These are phyloP conservation scores for Aspidiotus rigidus DNA, from an alignment of 2,888 invertebrate species.

Conservation along the genomic window DNA sequence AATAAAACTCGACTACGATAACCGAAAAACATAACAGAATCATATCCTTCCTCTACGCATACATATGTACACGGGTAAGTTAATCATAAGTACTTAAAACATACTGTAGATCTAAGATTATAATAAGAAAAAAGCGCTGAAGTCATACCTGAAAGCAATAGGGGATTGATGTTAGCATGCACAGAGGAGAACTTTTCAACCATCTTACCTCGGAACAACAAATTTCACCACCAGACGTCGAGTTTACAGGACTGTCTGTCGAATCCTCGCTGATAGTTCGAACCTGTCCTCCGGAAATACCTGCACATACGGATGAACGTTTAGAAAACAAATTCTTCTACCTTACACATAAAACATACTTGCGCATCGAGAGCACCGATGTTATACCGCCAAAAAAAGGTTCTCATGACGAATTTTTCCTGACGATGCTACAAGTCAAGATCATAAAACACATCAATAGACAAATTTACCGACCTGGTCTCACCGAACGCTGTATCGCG, in stretches of 20 bases:
- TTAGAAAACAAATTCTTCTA: too few relatives aligned
- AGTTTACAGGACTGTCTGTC: conserved; percentile 24
- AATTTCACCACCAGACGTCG: conserved; percentile 28
- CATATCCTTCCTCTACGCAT: neutral
- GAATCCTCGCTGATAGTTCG: conserved; percentile 31
- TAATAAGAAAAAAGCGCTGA: conserved; percentile 20
- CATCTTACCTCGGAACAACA: conserved; percentile 34
- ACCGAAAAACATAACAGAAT: neutral
- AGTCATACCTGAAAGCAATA: conserved; percentile 33
- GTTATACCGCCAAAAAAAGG: too few relatives aligned
- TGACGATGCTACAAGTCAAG: neutral
- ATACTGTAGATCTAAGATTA: conserved; percentile 3
- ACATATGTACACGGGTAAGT: too few relatives aligned
- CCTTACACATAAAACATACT: too few relatives aligned
- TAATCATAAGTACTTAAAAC: neutral
- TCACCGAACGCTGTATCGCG: conserved; percentile 42
- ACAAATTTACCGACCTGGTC: conserved; percentile 35
- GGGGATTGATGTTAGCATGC: conserved; percentile 33
- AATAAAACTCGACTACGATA: too few relatives aligned
- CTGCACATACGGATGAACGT: neutral
- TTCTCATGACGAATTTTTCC: neutral
- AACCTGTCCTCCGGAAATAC: conserved; percentile 21
- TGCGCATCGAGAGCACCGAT: too few relatives aligned
- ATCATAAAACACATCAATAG: conserved; percentile 9
- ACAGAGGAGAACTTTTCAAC: conserved; percentile 33